Evolutionary conservation across 2,113 vertebrate species (phyloP).

Genomic region (Oceanodroma tethys): DNA sequence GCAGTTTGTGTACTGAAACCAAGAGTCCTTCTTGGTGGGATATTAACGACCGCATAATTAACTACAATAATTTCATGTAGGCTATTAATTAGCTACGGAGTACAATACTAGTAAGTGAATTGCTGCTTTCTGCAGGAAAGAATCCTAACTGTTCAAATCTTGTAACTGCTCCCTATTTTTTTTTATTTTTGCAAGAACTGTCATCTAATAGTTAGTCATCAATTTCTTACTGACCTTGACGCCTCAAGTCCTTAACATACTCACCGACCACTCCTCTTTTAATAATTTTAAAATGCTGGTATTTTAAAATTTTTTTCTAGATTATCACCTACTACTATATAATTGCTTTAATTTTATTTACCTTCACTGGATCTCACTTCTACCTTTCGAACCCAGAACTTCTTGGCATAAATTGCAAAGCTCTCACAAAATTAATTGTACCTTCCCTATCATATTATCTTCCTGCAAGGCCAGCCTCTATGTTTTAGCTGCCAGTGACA

Average conservation of each 20-base stretch:
- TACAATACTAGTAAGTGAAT: neutral
- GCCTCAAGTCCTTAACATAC: neutral
- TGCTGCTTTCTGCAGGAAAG: neutral
- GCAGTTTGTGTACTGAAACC: constrained; percentile 14
- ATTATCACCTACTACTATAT: neutral
- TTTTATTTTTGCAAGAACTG: neutral
- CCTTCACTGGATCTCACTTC: neutral
- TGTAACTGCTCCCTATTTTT: neutral
- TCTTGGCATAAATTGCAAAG: neutral
- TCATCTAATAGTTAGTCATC: neutral
- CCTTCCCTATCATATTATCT: neutral
- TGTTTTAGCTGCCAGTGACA: neutral
- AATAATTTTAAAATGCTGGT: neutral
- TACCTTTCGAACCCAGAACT: neutral
- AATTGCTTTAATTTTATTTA: neutral
- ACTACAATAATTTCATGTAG: neutral
- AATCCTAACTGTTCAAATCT: neutral
- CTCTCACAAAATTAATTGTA: neutral
- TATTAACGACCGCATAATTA: constrained; percentile 10
- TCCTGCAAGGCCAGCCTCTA: neutral
- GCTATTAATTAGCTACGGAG: neutral
- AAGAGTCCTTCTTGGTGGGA: neutral
- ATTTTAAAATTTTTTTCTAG: neutral
- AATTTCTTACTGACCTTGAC: neutral
- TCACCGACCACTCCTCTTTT: neutral